Evolutionary conservation across 2,797 vertebrate genomes (phyloP), one percentile per base, ranked within the genome.

Genomic region (Poecilia velifera): DNA sequence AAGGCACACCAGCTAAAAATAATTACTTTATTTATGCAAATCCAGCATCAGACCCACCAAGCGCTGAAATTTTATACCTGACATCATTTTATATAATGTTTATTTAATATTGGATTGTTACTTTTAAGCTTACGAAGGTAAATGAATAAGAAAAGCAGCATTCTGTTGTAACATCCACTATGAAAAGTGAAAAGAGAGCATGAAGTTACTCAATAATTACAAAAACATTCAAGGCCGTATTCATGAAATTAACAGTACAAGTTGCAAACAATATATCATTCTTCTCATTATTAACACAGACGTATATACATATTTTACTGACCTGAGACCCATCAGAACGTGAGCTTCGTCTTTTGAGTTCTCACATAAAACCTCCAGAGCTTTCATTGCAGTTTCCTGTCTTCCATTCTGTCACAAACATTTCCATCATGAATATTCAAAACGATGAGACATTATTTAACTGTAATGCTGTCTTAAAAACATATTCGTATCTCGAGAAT

Each of bases 301-400:
- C 1, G 13, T 14, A 14, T 14, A 51, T 22, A 51, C 20, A 51
- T 77, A 2, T 53, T 41, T 74, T 71, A 92, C 96, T 93, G 85
- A 98, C 98, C 97, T 97, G 88, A 99, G 94, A 86, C 96, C 96
- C 86, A 84, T 91, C 83, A 99, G 92, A 49, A 96, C 92, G 86
- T 96, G 95, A 82, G 57, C 83, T 62, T 86, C 92, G 79, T 98
- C 96, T 87, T 92, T 90, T 45, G 96, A 96, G 88, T 89, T 93
- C 81, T 97, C 92, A 95, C 95, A 96, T 86, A 98, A 91, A 94
- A 90, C 95, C 84, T 97, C 96, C 91, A 99, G 93, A 28, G 96
- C 96, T 92, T 95, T 98, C 84, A 94, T 90, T 74, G 97, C 97
- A 9, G 89, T 95, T 85, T 93, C 89, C 82, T 96, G 91, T 76